Base-by-base conservation (phyloP, 2,797 vertebrate species). In the Micromesistius poutassou region DNA sequence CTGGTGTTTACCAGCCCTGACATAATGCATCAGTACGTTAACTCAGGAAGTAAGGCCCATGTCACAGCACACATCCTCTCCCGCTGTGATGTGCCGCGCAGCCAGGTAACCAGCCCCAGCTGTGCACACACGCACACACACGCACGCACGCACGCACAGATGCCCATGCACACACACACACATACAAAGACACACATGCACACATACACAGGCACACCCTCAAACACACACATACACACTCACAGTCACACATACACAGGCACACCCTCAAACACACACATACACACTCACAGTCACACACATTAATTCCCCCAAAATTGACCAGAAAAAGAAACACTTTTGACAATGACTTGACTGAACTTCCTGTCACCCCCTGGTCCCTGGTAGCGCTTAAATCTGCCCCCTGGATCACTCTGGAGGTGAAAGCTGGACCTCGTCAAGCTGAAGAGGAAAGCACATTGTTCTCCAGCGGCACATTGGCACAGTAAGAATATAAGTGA, bases 61-160 rank as follows among this genome's bases (percentile, higher is more conserved):
- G 74, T 84, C 79, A 85, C 77, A 86, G 74, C 5, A 78, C 40
- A 55, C 40, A 35, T 55, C 72, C 75, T 85, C 74, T 83, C 36
- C 74, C 30, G 72, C 77, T 46, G 75, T 74, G 28, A 77, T 33
- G 36, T 72, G 66, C 76, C 33, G 8, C 78, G 62, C 55, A 78
- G 42, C 46, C 77, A 82, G 75, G 74, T 82, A 89, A 90, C 84
- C 71, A 78, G 9, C 66, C 8, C 8, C 86, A 89, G 80, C 83
- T 87, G 83, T 82, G 71, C 55, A 62, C 72, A 79, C 82, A 80
- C 70, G 68, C 75, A 85, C 35, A 73, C 28, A 75, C 16, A 74
- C 62, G 72, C 72, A 35, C 36, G 46, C 62, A 71, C 72, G 68
- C 76, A 55, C 71, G 62, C 31, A 30, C 77, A 74, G 31, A 68